Base-by-base conservation (phyloP, 2,888 invertebrate genomes). In the Cheilosia impressa region DNA sequence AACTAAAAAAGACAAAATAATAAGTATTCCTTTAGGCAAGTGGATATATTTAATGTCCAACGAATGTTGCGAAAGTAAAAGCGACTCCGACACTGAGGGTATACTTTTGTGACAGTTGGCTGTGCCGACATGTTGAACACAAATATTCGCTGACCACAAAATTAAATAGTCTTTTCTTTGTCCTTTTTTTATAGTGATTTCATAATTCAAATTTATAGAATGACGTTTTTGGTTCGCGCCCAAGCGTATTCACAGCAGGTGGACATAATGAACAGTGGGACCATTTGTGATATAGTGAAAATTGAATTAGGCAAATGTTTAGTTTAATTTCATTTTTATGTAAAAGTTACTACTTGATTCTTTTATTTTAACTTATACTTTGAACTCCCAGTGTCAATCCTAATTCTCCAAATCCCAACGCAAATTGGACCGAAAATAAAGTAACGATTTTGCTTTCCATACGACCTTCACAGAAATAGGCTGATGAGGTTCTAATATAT, bases 51-150 rank as follows among this genome's bases (percentile, higher is more conserved):
- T 31, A 47, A 27, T 27, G 62, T 41, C 34, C 10, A 45, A 31
- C 2, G 17, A 62, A 47, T 62, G 45, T 55, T 55, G 19, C 31
- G 55, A 45, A 31, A 43, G 10, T 53, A 43, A 68, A 53, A 43
- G 55, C 24, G 13, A 17, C 5, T 27, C n/a, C 31, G 15, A 19
- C 2, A 2, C 17, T 27, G 19, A 50, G 6, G 34, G 52, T 15
- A 34, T 52, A 41, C 10, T 41, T n/a, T n/a, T 38, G 27, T 7
- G 27, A 27, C 6, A 27, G 27, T 27, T 27, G 27, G 27, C 27
- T 27, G 27, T 27, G 27, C 53, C 41, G 38, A 52, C 41, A 52
- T 52, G 38, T 7, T 38, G 41, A 66, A 52, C 17, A 38, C 22
- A 17, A 10, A 34, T 22, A 50, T 24, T 53, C 1, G 5, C 10